Conservation (phyloP, 2,888 invertebrate species). For the Phlogophora meticulosa region DNA sequence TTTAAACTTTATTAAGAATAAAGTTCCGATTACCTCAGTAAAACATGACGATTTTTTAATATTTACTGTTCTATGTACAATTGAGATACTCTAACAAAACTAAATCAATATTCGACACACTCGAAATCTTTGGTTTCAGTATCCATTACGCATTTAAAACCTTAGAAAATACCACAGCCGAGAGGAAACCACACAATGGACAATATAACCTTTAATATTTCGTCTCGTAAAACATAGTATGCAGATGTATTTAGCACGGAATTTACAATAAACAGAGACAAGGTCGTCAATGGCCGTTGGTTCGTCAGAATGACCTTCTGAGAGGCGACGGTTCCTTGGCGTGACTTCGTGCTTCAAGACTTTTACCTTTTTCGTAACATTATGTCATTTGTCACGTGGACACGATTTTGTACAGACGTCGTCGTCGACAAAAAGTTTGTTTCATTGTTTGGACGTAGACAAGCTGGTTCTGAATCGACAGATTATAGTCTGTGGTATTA, state of each 20-base stretch:
- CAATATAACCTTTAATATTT: slow-evolving; percentile 23
- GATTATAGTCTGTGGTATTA: neutral
- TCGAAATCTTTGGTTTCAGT: neutral
- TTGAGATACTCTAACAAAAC: neutral
- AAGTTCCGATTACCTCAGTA: neutral
- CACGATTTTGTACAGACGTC: slow-evolving; percentile 25
- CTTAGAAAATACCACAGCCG: neutral
- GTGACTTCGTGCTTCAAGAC: slow-evolving; percentile 62
- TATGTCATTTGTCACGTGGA: slow-evolving; percentile 62
- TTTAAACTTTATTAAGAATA: neutral
- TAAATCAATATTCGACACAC: neutral
- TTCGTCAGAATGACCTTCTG: slow-evolving; percentile 64
- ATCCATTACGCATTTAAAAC: slow-evolving; percentile 19
- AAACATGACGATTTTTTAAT: slow-evolving; percentile 6
- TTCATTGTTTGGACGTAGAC: slow-evolving; percentile 13
- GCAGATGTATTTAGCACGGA: slow-evolving; percentile 56
- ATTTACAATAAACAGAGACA: slow-evolving; percentile 67
- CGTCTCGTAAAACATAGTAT: slow-evolving; percentile 38
- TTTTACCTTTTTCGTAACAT: slow-evolving; percentile 69
- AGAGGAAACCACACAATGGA: slow-evolving; percentile 20
- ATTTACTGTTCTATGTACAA: slow-evolving; percentile 13
- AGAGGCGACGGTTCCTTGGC: slow-evolving; percentile 48
- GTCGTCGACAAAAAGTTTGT: slow-evolving; percentile 34
- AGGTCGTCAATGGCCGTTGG: slow-evolving; percentile 78
- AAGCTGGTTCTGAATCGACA: neutral